Percentiles rank a stretch among this genome's conserved stretches.
Evolutionary conservation across 2,888 invertebrate genomes (phyloP).

Genomic region (Chrysolina haemoptera): DNA sequence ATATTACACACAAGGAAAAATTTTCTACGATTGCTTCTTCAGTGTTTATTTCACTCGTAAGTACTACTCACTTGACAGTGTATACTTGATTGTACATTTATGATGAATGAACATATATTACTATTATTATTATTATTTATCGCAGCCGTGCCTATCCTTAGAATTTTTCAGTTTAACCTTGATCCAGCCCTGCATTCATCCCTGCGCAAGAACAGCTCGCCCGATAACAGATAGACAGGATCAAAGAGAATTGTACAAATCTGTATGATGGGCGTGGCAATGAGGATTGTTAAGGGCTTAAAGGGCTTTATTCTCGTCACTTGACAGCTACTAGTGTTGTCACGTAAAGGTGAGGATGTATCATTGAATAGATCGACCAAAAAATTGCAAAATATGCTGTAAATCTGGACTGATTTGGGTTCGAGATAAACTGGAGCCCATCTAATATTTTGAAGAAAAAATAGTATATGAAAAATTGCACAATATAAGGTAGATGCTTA

Average conservation of each 20-base stretch:
- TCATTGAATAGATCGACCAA: conserved; percentile 50
- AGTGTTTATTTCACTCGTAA: too few relatives aligned
- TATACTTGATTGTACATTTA: too few relatives aligned
- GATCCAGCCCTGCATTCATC: conserved; percentile 29
- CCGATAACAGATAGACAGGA: conserved; percentile 48
- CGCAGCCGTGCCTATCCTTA: too few relatives aligned
- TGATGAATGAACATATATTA: too few relatives aligned
- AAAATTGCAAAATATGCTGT: conserved; percentile 51
- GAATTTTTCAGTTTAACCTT: background rate
- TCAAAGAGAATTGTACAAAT: conserved; percentile 54
- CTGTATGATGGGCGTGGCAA: conserved; percentile 55
- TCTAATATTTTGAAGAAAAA: conserved; percentile 6
- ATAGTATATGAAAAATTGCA: background rate
- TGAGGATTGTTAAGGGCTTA: conserved; percentile 57
- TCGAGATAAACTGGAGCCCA: conserved; percentile 17
- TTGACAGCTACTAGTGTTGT: conserved; percentile 55
- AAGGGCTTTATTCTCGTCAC: conserved; percentile 57
- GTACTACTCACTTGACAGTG: too few relatives aligned
- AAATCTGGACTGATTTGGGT: conserved; percentile 35
- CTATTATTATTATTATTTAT: too few relatives aligned
- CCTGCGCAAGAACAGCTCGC: conserved; percentile 44
- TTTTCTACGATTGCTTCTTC: too few relatives aligned
- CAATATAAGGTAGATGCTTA: too few relatives aligned
- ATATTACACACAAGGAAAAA: too few relatives aligned
- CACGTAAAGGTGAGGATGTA: conserved; percentile 40